Evolutionary conservation across 2,888 invertebrate genomes (phyloP).

Genomic region (Linnaemya tessellans): DNA sequence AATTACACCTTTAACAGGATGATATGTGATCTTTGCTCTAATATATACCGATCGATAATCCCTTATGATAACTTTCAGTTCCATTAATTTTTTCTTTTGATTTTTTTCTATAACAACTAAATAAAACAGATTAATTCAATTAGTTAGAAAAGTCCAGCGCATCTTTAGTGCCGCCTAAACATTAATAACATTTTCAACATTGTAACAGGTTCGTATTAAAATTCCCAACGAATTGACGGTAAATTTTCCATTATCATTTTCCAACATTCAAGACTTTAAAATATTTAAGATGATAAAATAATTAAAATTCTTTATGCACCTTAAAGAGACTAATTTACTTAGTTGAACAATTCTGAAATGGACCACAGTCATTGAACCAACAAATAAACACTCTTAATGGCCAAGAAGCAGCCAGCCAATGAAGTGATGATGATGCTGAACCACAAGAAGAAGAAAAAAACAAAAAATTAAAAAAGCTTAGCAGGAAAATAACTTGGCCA

Average conservation of each 20-base stretch:
- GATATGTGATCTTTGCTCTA: no score
- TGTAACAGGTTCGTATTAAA: constrained; percentile 53
- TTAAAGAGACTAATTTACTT: constrained; percentile 57
- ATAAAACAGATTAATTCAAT: no score
- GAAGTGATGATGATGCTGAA: not conserved
- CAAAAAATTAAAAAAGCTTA: no score
- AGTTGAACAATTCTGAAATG: constrained; percentile 30
- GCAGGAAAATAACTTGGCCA: constrained; percentile 33
- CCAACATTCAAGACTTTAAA: constrained; percentile 45
- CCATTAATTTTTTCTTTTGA: not conserved
- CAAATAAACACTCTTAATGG: not conserved
- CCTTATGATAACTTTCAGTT: no score
- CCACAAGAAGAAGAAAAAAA: not conserved
- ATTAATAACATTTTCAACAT: constrained; percentile 9
- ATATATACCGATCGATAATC: no score
- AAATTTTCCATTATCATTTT: constrained; percentile 53
- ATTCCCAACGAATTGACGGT: constrained; percentile 47
- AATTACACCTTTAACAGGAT: no score
- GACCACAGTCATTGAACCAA: constrained; percentile 58
- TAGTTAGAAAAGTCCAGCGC: no score
- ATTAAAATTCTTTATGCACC: constrained; percentile 63
- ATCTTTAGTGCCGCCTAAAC: not conserved
- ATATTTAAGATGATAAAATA: constrained; percentile 64
- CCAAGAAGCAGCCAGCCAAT: not conserved
- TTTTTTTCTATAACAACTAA: not conserved